phyloP scores from a whole-genome alignment of 2,888 invertebrate species.

The Sesamia inferens region DNA sequence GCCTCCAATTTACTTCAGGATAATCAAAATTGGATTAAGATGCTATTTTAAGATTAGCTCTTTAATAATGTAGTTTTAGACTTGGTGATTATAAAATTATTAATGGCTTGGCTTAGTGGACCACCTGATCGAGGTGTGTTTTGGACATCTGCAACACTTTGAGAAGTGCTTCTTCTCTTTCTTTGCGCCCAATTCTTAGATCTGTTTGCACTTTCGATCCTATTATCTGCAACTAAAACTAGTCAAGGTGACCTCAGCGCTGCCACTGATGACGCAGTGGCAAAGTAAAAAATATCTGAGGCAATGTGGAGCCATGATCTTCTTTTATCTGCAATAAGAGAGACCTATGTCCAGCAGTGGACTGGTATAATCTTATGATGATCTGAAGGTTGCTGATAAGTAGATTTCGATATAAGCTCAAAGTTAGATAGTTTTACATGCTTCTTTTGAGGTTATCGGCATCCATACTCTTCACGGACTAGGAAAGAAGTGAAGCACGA shows the following conservation, averaged over 20 bases:
- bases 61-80: slow-evolving; percentile 9
- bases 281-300: not conserved
- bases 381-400: not conserved
- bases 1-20: slow-evolving; percentile 39
- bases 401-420: not conserved
- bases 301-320: too few relatives aligned
- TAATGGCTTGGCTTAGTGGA: not conserved
- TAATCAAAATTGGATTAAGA: slow-evolving; percentile 41
- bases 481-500: not conserved
- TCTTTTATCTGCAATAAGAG: too few relatives aligned
- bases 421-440: not conserved
- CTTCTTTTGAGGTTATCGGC: not conserved
- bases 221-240: not conserved
- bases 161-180: not conserved
- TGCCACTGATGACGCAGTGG: not conserved
- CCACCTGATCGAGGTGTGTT: not conserved
- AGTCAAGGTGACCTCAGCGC: not conserved
- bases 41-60: slow-evolving; percentile 41
- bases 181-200: not conserved
- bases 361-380: too few relatives aligned
- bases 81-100: too few relatives aligned
- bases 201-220: not conserved
- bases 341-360: too few relatives aligned
- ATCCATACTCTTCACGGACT: not conserved
- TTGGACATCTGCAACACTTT: not conserved